These are phyloP conservation scores for Drosophila truncata DNA, from an alignment of 1,140 invertebrate genomes.

Conservation along the genomic window DNA sequence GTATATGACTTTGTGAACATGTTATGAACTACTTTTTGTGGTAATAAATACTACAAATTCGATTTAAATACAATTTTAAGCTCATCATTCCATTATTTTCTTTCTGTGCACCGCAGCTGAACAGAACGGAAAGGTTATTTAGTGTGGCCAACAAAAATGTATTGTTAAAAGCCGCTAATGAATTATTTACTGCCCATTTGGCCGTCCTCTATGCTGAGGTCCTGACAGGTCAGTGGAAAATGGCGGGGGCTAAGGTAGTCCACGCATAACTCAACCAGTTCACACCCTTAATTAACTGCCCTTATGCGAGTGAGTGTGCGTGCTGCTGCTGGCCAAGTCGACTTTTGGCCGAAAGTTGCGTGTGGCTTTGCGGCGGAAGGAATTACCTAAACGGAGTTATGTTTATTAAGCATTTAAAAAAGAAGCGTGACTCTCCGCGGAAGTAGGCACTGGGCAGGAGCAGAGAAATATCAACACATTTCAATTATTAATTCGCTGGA, in stretches of 20 bases:
- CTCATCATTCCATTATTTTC: not conserved
- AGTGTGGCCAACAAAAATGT: conserved; percentile 67
- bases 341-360: conserved; percentile 57
- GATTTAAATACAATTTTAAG: no score
- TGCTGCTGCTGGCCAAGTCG: conserved; percentile 72
- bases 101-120: not conserved
- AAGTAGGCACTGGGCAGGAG: no score
- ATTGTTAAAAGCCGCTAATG: conserved; percentile 84
- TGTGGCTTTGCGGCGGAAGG: conserved; percentile 48
- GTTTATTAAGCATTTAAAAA: conserved; percentile 75
- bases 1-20: no score
- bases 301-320: conserved; percentile 50
- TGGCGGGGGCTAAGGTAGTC: conserved; percentile 35
- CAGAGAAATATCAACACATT: conserved; percentile 19
- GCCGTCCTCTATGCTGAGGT: conserved; percentile 44
- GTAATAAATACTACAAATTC: not conserved
- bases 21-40: not conserved
- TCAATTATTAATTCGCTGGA: conserved; percentile 11
- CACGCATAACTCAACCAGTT: conserved; percentile 83
- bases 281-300: conserved; percentile 84
- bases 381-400: conserved; percentile 64
- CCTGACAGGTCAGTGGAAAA: conserved; percentile 32
- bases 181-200: conserved; percentile 80
- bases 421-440: conserved; percentile 38
- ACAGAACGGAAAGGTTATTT: conserved; percentile 44